Evolutionary conservation across 2,797 vertebrate genomes (phyloP).

Genomic region (Urocyon cinereoargenteus): DNA sequence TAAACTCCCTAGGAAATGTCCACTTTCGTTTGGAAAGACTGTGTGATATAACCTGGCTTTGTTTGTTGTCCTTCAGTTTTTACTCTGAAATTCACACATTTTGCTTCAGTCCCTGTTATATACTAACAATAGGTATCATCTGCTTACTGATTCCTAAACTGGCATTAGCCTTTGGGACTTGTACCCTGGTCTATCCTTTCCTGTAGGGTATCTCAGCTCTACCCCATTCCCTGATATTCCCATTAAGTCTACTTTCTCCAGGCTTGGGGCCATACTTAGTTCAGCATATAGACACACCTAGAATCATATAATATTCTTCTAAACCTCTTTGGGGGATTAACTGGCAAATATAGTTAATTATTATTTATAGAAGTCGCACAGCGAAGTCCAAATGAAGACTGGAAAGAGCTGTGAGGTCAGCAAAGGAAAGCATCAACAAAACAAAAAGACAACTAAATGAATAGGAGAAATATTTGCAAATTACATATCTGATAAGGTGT

Average conservation of each 20-base stretch:
- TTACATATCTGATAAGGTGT: background rate
- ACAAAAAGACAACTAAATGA: background rate
- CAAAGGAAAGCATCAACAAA: background rate
- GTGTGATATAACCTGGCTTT: conserved; percentile 1
- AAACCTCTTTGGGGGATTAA: background rate
- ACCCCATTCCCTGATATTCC: background rate
- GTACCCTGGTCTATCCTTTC: background rate
- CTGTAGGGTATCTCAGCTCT: background rate
- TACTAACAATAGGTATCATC: background rate
- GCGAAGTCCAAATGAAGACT: background rate
- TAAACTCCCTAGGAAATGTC: background rate
- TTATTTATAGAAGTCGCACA: background rate
- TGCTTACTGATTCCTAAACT: background rate
- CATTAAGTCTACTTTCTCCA: background rate
- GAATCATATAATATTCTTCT: background rate
- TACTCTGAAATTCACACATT: background rate
- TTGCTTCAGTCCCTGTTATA: background rate
- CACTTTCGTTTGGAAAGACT: background rate
- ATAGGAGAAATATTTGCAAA: background rate
- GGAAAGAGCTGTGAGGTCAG: background rate
- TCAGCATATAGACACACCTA: background rate
- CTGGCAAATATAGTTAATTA: background rate
- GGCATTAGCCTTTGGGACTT: background rate
- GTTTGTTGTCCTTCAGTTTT: background rate
- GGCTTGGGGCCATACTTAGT: background rate